phyloP scores from a whole-genome alignment of 2,888 invertebrate genomes.

The Palloptera scutellata region DNA sequence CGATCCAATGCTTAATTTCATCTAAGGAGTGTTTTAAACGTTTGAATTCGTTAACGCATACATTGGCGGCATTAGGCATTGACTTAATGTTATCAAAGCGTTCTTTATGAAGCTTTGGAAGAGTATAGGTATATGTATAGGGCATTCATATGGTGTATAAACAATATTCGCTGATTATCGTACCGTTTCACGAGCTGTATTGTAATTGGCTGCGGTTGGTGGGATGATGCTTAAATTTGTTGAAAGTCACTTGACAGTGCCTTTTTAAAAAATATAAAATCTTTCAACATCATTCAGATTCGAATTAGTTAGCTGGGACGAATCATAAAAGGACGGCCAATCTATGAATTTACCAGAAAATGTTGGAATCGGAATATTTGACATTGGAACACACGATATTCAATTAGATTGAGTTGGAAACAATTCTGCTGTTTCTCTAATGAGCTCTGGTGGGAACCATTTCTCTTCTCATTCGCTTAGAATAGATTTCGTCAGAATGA shows the following conservation, averaged over 20 bases:
- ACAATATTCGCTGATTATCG: constrained; percentile 10
- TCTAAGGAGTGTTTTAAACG: not conserved
- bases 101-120: not conserved
- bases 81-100: constrained; percentile 11
- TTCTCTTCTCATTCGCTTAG: too few relatives aligned
- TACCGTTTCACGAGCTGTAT: constrained; percentile 2
- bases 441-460: too few relatives aligned
- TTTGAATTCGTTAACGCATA: constrained; percentile 1
- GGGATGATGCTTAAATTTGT: too few relatives aligned
- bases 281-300: not conserved
- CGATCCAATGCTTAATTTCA: constrained; percentile 13
- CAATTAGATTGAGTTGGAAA: too few relatives aligned
- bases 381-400: not conserved
- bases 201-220: not conserved
- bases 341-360: constrained; percentile 4
- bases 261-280: constrained; percentile 2
- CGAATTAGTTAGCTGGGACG: not conserved
- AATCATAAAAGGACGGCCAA: not conserved
- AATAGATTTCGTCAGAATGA: too few relatives aligned
- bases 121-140: not conserved
- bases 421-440: too few relatives aligned
- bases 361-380: not conserved
- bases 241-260: not conserved
- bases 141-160: constrained; percentile 2
- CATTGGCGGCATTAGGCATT: constrained; percentile 7